phyloP scores from a whole-genome alignment of 2,797 vertebrate species.

The Microctenopoma steveboyesi region DNA sequence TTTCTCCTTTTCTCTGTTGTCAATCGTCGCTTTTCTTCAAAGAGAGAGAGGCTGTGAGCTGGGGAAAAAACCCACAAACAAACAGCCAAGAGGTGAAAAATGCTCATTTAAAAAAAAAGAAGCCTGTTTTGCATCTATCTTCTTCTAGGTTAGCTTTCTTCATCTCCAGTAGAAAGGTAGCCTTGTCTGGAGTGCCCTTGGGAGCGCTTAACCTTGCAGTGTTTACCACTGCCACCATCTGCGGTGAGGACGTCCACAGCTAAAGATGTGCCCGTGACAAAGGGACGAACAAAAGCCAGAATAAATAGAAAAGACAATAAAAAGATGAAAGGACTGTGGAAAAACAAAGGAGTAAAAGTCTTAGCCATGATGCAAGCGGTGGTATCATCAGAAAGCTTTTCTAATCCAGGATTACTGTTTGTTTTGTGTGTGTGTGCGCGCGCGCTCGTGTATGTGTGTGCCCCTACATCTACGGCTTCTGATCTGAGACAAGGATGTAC shows the following conservation, averaged over 20 bases:
- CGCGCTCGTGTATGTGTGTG: slow-evolving; percentile 19
- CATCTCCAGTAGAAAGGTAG: slow-evolving; percentile 54
- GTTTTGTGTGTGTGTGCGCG: slow-evolving; percentile 53
- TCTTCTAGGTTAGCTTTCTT: slow-evolving; percentile 48
- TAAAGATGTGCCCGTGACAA: slow-evolving; percentile 56
- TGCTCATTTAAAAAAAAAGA: slow-evolving; percentile 18
- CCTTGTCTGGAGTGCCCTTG: slow-evolving; percentile 69
- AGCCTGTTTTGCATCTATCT: slow-evolving; percentile 32
- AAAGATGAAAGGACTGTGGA: slow-evolving; percentile 70
- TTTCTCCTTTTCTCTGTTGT: slow-evolving; percentile 62
- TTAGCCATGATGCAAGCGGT: slow-evolving; percentile 67
- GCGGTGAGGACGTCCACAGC: slow-evolving; percentile 56
- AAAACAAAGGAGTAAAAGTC: slow-evolving; percentile 78
- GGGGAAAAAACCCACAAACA: slow-evolving; percentile 58
- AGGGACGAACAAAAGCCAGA: slow-evolving; percentile 59
- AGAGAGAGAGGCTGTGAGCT: slow-evolving; percentile 43
- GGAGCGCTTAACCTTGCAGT: slow-evolving; percentile 66
- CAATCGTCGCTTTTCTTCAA: slow-evolving; percentile 71
- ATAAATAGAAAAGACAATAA: slow-evolving; percentile 66
- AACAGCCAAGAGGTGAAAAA: slow-evolving; percentile 61
- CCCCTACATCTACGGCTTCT: slow-evolving; percentile 41
- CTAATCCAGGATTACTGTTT: slow-evolving; percentile 81
- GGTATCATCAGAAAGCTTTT: slow-evolving; percentile 72
- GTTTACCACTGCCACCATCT: slow-evolving; percentile 69
- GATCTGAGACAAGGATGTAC: slow-evolving; percentile 49